Evolutionary conservation across 2,888 invertebrate genomes (phyloP), one percentile per base, ranked within the genome.

Genomic region (Caenorhabditis sp.): DNA sequence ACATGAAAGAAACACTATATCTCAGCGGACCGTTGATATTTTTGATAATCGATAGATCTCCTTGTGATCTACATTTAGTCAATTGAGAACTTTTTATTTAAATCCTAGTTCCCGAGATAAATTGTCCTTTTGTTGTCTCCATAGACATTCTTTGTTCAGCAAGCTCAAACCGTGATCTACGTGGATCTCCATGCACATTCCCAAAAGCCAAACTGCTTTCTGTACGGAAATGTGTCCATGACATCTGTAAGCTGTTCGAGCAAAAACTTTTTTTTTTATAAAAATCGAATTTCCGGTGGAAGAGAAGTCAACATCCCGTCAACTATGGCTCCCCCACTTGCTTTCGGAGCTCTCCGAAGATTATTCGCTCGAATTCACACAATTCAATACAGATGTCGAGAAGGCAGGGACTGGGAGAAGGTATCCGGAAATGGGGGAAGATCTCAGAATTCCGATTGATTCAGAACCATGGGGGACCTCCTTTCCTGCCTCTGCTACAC

Each of bases 131-230:
- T 56, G 35, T 8, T 31, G 5, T 19, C 49, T 14, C 19, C n/a
- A 31, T 51, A 31, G 31, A 31, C 7, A 4, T 35, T 10, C 1
- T 94, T 93, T 87, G 7, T 54, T 26, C 92, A 94, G 93, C 94
- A 94, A 85, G 92, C 93, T 22, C 96, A 97, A 88, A 93, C 98
- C 90, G 97, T 98, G 93, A 96, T 97, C 92, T 96, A 97, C 83
- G 94, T 99, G 74, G 98, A 99, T 93, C 94, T 99, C 64, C 98
- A 99, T 92, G 96, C 96, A 8, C 97, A 98, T 92, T 95, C 96
- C 16, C 97, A 96, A 88, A 95, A 96, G 82, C 95, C 96, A 92
- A 98, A 98, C 10, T 95, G 96, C 72, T 98, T 98, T 93, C 95
- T 98, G 85, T 96, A 97, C 91, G 98, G 98, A 26, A 98, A 97